These are phyloP conservation scores for Herpetotheres cachinnans DNA, from an alignment of 2,113 vertebrate genomes.

Conservation along the genomic window DNA sequence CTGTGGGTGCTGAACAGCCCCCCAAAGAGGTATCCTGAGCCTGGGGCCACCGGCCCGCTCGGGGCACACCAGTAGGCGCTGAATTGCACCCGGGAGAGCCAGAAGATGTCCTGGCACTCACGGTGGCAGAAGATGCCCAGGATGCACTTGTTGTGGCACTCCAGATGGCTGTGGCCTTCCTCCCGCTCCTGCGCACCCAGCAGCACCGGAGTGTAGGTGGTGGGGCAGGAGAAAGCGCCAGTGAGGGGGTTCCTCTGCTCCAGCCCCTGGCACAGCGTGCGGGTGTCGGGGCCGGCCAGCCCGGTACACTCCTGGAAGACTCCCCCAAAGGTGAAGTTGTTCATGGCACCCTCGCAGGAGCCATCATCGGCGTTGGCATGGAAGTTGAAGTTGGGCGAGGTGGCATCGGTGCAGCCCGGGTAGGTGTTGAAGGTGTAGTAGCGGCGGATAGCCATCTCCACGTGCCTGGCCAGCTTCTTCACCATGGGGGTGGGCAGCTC, in stretches of 20 bases:
- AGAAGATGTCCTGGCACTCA: slow-evolving; percentile 74
- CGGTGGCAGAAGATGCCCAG: slow-evolving; percentile 68
- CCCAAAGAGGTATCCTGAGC: slow-evolving; percentile 84
- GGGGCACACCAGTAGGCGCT: slow-evolving; percentile 82
- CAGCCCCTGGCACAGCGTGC: slow-evolving; percentile 69
- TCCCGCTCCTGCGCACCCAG: slow-evolving; percentile 79
- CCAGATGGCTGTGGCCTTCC: slow-evolving; percentile 75
- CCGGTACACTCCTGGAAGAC: slow-evolving; percentile 79
- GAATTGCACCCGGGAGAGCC: slow-evolving; percentile 74
- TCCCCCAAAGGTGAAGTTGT: slow-evolving; percentile 89
- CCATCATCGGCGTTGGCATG: slow-evolving; percentile 85
- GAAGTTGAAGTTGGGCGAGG: slow-evolving; percentile 87
- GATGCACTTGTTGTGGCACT: slow-evolving; percentile 65
- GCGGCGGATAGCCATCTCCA: slow-evolving; percentile 74
- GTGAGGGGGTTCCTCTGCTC: slow-evolving; percentile 84
- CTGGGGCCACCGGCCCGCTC: neutral
- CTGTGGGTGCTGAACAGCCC: slow-evolving; percentile 79
- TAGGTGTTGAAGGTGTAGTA: slow-evolving; percentile 87
- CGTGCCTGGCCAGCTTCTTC: slow-evolving; percentile 67
- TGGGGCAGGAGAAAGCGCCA: slow-evolving; percentile 76
- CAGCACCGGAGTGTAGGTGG: slow-evolving; percentile 62
- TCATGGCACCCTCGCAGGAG: slow-evolving; percentile 77
- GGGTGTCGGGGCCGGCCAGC: slow-evolving; percentile 14
- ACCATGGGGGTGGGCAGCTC: slow-evolving; percentile 81
- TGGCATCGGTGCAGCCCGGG: slow-evolving; percentile 80